These are phyloP conservation scores for Microcaecilia unicolor DNA, from an alignment of 2,797 vertebrate species.

Conservation along the genomic window DNA sequence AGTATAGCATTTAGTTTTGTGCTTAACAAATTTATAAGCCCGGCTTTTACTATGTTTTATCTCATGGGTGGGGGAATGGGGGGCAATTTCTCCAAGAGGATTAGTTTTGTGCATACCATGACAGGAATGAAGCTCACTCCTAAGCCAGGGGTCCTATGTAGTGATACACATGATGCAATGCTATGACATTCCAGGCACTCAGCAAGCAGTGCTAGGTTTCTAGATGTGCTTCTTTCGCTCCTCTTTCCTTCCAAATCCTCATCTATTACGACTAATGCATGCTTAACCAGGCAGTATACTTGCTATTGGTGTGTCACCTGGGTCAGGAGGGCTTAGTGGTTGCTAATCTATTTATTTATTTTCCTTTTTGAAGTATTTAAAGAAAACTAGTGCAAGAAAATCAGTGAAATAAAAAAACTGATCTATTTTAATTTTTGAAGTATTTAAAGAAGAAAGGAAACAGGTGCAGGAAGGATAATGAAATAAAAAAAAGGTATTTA, in stretches of 20 bases:
- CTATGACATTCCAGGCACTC: not conserved
- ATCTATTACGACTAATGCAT: conserved; percentile 18
- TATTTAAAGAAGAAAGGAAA: conserved; percentile 31
- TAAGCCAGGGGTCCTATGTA: too few species aligned
- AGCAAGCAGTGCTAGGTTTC: conserved; percentile 1
- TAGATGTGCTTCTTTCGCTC: conserved; percentile 14
- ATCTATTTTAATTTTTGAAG: too few species aligned
- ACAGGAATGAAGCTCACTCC: too few species aligned
- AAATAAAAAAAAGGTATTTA: conserved; percentile 42
- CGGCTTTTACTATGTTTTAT: too few species aligned
- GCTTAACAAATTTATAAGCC: too few species aligned
- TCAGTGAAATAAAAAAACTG: conserved; percentile 54
- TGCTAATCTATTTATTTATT: conserved; percentile 46
- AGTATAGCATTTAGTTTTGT: too few species aligned
- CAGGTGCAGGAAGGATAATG: conserved; percentile 54
- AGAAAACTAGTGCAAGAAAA: conserved; percentile 50
- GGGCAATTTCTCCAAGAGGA: too few species aligned
- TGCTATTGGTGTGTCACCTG: not conserved
- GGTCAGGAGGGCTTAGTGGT: conserved; percentile 17
- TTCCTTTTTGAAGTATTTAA: too few species aligned
- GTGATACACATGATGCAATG: too few species aligned
- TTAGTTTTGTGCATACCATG: too few species aligned
- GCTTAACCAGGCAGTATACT: conserved; percentile 49
- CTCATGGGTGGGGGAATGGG: too few species aligned
- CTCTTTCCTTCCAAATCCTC: conserved; percentile 16